phyloP scores from a whole-genome alignment of 2,888 invertebrate genomes.

The Oscheius onirici region DNA sequence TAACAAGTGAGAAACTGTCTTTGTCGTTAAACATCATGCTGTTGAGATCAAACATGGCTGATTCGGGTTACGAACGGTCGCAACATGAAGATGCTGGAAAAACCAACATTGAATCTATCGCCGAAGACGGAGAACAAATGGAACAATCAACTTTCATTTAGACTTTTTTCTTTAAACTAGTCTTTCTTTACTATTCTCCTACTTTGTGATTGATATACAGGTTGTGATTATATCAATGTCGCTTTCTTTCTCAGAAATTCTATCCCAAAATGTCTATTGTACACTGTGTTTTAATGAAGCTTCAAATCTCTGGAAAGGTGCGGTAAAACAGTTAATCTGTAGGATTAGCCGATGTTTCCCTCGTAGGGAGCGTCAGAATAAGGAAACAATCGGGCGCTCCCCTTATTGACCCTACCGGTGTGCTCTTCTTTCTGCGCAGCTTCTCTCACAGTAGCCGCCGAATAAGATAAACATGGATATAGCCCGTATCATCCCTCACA shows the following conservation, averaged over 20 bases:
- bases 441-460: constrained; percentile 31
- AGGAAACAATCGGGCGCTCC: constrained; percentile 33
- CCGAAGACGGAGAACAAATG: constrained; percentile 2
- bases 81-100: constrained; percentile 13
- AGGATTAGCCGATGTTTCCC: constrained; percentile 30
- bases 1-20: constrained; percentile 9
- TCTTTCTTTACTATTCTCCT: neutral
- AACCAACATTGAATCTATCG: constrained; percentile 1
- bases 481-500: constrained; percentile 30
- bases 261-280: neutral
- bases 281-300: neutral
- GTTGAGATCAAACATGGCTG: constrained; percentile 29
- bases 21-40: neutral
- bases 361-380: constrained; percentile 27
- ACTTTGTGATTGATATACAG: constrained; percentile 17
- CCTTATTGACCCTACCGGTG: constrained; percentile 31
- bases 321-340: constrained; percentile 30
- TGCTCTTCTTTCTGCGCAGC: constrained; percentile 32
- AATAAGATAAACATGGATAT: constrained; percentile 33
- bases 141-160: constrained; percentile 8
- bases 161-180: neutral
- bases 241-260: constrained; percentile 5
- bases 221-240: constrained; percentile 18
- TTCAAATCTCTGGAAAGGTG: constrained; percentile 7
- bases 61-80: constrained; percentile 30